Evolutionary conservation across 2,113 vertebrate species (phyloP).

Genomic region (Cyanoderma ruficeps): DNA sequence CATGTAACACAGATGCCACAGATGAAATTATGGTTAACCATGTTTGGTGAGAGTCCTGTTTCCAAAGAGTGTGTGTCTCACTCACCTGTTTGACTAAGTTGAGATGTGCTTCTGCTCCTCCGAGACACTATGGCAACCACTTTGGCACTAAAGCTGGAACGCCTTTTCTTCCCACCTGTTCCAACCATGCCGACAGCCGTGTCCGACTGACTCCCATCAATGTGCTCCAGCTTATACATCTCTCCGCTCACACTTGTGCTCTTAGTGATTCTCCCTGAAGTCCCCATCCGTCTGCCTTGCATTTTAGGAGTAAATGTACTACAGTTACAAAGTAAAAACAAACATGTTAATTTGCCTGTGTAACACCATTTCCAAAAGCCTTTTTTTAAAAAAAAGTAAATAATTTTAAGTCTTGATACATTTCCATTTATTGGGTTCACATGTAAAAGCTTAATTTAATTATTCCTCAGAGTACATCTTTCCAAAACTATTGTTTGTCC

Average conservation of each 20-base stretch:
- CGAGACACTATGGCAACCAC: conserved; percentile 94
- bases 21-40: background rate
- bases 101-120: conserved; percentile 94
- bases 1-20: background rate
- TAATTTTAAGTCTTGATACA: background rate
- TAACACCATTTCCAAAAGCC: conserved; percentile 14
- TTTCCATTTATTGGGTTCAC: background rate
- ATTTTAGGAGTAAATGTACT: conserved; percentile 86
- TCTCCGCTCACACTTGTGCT: conserved; percentile 97
- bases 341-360: conserved; percentile 69
- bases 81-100: conserved; percentile 95
- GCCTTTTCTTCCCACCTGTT: conserved; percentile 90
- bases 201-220: conserved; percentile 97
- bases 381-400: background rate
- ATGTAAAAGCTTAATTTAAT: background rate
- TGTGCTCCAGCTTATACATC: conserved; percentile 92
- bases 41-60: background rate
- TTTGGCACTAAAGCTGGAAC: conserved; percentile 93
- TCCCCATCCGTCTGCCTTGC: conserved; percentile 89
- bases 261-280: conserved; percentile 91
- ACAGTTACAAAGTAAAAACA: conserved; percentile 82
- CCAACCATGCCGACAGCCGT: conserved; percentile 92
- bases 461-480: background rate
- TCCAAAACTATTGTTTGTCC: background rate
- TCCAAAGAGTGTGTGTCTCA: background rate